Evolutionary conservation across 1,140 invertebrate species (phyloP).

Genomic region (Apis mellifera): DNA sequence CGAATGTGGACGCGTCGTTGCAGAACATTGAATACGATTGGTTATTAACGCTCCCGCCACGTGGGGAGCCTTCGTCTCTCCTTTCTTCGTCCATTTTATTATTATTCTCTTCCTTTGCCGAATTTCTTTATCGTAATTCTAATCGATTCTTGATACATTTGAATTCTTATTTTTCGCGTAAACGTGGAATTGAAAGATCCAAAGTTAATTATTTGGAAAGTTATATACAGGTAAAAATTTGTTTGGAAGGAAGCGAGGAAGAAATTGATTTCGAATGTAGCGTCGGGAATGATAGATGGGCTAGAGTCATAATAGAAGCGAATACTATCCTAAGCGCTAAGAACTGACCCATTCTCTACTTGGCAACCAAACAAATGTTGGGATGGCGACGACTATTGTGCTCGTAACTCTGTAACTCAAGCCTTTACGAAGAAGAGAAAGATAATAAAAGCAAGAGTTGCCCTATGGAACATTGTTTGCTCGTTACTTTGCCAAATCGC

Average conservation of each 20-base stretch:
- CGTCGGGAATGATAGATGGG: slow-evolving; percentile 42
- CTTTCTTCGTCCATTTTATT: background rate
- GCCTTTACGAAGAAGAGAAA: slow-evolving; percentile 39
- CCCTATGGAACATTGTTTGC: background rate
- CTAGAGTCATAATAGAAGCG: slow-evolving; percentile 25
- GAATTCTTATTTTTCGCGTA: no score
- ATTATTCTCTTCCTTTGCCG: background rate
- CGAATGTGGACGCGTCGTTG: background rate
- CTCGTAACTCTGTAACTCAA: slow-evolving; percentile 59
- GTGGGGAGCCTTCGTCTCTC: background rate
- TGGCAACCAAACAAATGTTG: slow-evolving; percentile 63
- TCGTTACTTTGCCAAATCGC: slow-evolving; percentile 23
- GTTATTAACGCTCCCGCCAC: background rate
- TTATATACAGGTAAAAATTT: no score
- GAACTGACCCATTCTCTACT: slow-evolving; percentile 49
- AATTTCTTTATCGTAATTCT: no score
- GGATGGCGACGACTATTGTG: slow-evolving; percentile 48
- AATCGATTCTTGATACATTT: no score
- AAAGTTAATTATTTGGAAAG: no score
- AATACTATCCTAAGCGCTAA: slow-evolving; percentile 38
- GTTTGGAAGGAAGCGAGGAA: no score
- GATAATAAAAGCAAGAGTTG: slow-evolving; percentile 58
- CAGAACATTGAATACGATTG: slow-evolving; percentile 1
- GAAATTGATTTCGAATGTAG: slow-evolving; percentile 41
- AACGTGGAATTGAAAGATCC: no score